phyloP scores from a whole-genome alignment of 2,797 vertebrate species.

The Craterocephalus amniculus region DNA sequence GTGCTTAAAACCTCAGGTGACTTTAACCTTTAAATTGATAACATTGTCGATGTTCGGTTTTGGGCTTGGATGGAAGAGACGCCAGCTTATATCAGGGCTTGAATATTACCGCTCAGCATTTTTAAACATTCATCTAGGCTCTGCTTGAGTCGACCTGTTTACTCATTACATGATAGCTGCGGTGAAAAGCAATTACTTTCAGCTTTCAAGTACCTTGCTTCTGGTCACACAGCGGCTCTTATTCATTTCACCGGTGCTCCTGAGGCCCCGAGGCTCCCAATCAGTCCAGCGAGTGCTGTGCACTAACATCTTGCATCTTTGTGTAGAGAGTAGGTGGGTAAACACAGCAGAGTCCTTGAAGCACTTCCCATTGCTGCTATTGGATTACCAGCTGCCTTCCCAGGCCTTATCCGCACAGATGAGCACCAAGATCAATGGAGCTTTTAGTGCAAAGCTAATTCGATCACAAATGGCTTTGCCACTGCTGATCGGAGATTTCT shows the following conservation, averaged over 20 bases:
- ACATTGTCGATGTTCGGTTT: conserved; percentile 37
- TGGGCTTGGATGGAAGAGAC: conserved; percentile 28
- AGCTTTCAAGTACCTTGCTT: conserved; percentile 69
- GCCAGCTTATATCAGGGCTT: conserved; percentile 38
- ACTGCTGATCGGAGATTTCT: conserved; percentile 75
- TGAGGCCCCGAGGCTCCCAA: conserved; percentile 58
- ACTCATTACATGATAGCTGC: conserved; percentile 72
- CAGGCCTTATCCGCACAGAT: conserved; percentile 76
- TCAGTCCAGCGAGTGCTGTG: conserved; percentile 62
- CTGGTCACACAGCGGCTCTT: conserved; percentile 61
- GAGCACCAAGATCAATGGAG: conserved; percentile 83
- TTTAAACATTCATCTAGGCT: conserved; percentile 55
- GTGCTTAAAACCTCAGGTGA: conserved; percentile 18
- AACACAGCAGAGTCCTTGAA: conserved; percentile 79
- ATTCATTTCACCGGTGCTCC: conserved; percentile 55
- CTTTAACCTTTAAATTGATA: conserved; percentile 32
- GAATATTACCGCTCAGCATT: conserved; percentile 43
- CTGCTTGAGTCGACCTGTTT: conserved; percentile 68
- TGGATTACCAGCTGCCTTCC: conserved; percentile 82
- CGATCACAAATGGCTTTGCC: conserved; percentile 77
- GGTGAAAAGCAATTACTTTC: conserved; percentile 70
- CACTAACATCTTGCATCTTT: conserved; percentile 58
- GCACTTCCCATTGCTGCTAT: conserved; percentile 80
- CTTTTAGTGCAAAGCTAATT: conserved; percentile 83
- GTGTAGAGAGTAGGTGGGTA: conserved; percentile 71